A percentile compares a stretch with the other conserved stretches of the same genome.
These are phyloP conservation scores for Drosophila birchii DNA, from an alignment of 2,888 invertebrate genomes.

Conservation along the genomic window DNA sequence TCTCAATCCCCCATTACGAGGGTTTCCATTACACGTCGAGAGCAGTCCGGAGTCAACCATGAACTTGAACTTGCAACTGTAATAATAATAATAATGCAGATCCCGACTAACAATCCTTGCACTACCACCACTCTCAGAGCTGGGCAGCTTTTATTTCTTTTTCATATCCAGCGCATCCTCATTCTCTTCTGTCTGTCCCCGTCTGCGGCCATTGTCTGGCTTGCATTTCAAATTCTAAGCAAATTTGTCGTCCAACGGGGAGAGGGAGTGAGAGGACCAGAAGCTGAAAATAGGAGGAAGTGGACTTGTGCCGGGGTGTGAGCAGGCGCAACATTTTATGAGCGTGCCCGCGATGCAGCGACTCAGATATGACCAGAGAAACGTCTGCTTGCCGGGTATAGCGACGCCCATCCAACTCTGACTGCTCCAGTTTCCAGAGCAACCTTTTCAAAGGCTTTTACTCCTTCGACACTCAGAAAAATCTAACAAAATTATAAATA, in stretches of 20 bases:
- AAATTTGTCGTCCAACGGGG: conserved; percentile 71
- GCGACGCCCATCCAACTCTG: conserved; percentile 27
- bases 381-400: conserved; percentile 60
- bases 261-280: conserved; percentile 5
- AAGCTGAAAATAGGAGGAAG: neutral
- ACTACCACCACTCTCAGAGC: conserved; percentile 27
- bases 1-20: conserved; percentile 11
- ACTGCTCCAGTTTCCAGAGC: conserved; percentile 56
- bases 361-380: conserved; percentile 62
- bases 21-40: conserved; percentile 63
- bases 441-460: conserved; percentile 26
- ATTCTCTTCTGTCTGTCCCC: conserved; percentile 21
- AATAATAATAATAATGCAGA: conserved; percentile 57
- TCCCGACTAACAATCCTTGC: conserved; percentile 37
- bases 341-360: conserved; percentile 74
- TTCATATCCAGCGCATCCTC: conserved; percentile 38
- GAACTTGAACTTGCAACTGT: conserved; percentile 75
- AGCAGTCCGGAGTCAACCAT: conserved; percentile 47
- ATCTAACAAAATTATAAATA: neutral
- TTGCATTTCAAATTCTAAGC: conserved; percentile 79
- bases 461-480: neutral
- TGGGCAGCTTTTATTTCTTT: conserved; percentile 46
- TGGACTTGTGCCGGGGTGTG: conserved; percentile 12
- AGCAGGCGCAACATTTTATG: conserved; percentile 74
- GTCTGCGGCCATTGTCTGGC: conserved; percentile 56